Percentiles rank a stretch among this genome's conserved stretches.
Conservation (phyloP, 2,888 invertebrate genomes). For the Thysanoteuthis rhombus region DNA sequence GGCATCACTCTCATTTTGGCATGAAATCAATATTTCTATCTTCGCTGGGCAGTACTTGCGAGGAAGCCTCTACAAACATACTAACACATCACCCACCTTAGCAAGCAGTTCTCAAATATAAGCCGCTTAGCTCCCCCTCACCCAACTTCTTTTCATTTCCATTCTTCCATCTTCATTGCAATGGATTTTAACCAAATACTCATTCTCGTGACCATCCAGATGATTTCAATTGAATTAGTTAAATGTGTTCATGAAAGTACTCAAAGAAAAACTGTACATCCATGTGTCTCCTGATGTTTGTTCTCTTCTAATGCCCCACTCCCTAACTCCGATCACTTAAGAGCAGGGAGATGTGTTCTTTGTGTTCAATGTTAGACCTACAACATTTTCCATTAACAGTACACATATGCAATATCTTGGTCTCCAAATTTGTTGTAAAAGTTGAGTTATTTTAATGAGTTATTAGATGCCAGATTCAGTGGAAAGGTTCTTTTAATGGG, state of each 20-base stretch:
- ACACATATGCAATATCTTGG: no score
- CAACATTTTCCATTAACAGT: no score
- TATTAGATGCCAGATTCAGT: no score
- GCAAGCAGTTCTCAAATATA: neutral
- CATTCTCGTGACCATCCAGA: neutral
- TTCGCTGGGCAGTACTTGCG: neutral
- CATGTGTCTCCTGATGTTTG: neutral
- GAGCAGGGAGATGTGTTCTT: neutral
- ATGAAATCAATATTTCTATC: conserved; percentile 12
- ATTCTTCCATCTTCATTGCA: neutral
- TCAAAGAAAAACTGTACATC: neutral
- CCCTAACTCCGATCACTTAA: neutral
- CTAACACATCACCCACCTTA: neutral
- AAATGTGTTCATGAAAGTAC: neutral
- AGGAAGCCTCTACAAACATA: neutral
- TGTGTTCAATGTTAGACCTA: no score
- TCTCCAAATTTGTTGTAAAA: no score
- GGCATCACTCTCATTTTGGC: conserved; percentile 12
- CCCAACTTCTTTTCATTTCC: neutral
- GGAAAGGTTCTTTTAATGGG: no score
- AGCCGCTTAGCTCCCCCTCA: neutral
- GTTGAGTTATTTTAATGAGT: no score
- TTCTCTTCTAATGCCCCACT: neutral
- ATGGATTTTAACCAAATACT: neutral
- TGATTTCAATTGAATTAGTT: conserved; percentile 12